Conservation (phyloP, 2,113 vertebrate species). For the Garra rufa region DNA sequence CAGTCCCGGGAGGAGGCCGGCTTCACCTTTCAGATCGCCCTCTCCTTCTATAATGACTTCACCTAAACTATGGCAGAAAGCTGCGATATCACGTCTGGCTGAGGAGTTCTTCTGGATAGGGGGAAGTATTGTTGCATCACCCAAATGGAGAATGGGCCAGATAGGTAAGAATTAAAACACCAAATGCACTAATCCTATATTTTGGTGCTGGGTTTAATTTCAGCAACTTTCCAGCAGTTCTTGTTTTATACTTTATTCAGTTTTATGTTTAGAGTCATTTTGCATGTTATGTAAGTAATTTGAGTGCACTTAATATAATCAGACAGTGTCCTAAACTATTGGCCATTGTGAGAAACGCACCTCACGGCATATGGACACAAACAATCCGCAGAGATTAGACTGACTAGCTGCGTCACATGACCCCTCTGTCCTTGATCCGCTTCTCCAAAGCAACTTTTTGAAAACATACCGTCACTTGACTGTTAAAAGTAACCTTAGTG, state of each 20-base stretch:
- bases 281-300: neutral
- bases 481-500: neutral
- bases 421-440: slow-evolving; percentile 57
- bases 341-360: slow-evolving; percentile 27
- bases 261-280: neutral
- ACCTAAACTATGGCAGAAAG: slow-evolving; percentile 76
- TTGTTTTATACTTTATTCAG: neutral
- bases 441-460: slow-evolving; percentile 10
- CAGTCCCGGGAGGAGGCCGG: slow-evolving; percentile 35
- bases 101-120: slow-evolving; percentile 93
- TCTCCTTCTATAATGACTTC: slow-evolving; percentile 71
- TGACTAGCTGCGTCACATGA: slow-evolving; percentile 66
- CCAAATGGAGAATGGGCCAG: slow-evolving; percentile 82
- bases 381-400: slow-evolving; percentile 78
- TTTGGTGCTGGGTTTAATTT: neutral
- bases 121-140: slow-evolving; percentile 83
- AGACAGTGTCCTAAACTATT: neutral
- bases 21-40: slow-evolving; percentile 47
- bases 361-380: slow-evolving; percentile 74
- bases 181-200: neutral
- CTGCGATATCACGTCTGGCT: slow-evolving; percentile 80
- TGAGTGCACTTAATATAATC: neutral
- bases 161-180: slow-evolving; percentile 80
- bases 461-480: slow-evolving; percentile 6
- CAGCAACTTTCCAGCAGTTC: neutral